Base-by-base conservation (phyloP, 2,113 vertebrate genomes). In the Cebidichthys violaceus region DNA sequence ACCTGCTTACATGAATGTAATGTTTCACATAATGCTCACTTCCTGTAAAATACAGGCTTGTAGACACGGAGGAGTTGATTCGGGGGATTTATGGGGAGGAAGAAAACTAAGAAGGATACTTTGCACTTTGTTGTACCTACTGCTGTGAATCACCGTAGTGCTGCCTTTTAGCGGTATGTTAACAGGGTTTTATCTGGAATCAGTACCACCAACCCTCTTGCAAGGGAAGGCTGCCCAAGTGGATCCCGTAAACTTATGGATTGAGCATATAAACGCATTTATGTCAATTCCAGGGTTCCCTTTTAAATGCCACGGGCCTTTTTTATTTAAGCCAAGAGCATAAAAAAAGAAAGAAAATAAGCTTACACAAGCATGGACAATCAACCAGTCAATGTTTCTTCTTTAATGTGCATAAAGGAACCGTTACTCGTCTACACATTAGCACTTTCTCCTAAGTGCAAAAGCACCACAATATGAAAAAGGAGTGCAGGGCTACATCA, bases 301-400 rank as follows among this genome's bases (percentile, higher is more conserved):
- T 68, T 39, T 79, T 54, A 66, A 83, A 82, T 84, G 76, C 70
- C 35, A 29, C 27, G 1, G 35, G 78, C 71, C 35, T 75, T 82
- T 77, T 81, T 41, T 52, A 3, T 47, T 62, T 52, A 70, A 3
- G 69, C 37, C 15, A 52, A 43, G 7, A 83, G 64, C 45, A 59
- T 20, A 82, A 37, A 57, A 39, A 24, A 41, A 50, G 11, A n/a
- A 24, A 24, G 22, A 67, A 73, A 61, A 81, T 2, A 73, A 75
- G 62, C 67, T 55, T 50, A 72, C 54, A 61, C 52, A 11, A 68
- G 69, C 75, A 75, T 15, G 60, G 81, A 70, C 79, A 73, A 88
- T 88, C 87, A 85, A 88, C 88, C 85, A 80, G 77, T 74, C 79
- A 82, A 64, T 74, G 33, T 70, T 78, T 70, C 73, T 82, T 45